Base-by-base conservation (phyloP, 2,113 vertebrate species). In the Cebidichthys violaceus region DNA sequence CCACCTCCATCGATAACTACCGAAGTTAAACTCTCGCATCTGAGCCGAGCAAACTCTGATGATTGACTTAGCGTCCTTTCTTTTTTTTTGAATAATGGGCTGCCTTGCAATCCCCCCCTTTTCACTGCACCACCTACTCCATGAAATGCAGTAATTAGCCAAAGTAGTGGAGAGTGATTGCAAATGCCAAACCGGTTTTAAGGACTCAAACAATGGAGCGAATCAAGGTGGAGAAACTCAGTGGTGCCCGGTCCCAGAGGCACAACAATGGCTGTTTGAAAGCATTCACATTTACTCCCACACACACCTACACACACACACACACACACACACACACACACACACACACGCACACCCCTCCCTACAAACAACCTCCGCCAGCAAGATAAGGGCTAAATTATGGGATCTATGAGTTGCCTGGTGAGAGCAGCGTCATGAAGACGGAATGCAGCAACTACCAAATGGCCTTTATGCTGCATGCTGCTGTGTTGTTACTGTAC, bases 371-470 rank as follows among this genome's bases (percentile, higher is more conserved):
- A 88, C 88, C 87, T 89, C 88, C 37, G 39, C 73, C 57, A 82
- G 75, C 52, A 62, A 88, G 84, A 91, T 86, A 87, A 86, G 86
- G 73, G 89, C 86, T 86, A 86, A 92, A 94, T 92, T 83, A 89
- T 89, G 80, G 88, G 86, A 89, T 89, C 35, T 86, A 72, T 45
- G 41, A 79, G 81, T 79, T 15, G 61, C 87, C 87, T 85, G 75
- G 82, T 84, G 83, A 85, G 90, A 86, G 74, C 65, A 27, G 67
- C 52, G n/a, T 80, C 80, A 88, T 85, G 83, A 89, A 90, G 87
- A 91, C 79, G 74, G 73, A 89, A 83, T 86, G 79, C 67, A 69
- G 83, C 62, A 61, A 45, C 70, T 41, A 84, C 75, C 72, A 90
- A 89, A 91, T 87, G 79, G 89, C 90, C 79, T 88, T 87, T 86